Evolutionary conservation across 2,888 invertebrate species (phyloP).

Genomic region (Drosophila quasianomalipes): DNA sequence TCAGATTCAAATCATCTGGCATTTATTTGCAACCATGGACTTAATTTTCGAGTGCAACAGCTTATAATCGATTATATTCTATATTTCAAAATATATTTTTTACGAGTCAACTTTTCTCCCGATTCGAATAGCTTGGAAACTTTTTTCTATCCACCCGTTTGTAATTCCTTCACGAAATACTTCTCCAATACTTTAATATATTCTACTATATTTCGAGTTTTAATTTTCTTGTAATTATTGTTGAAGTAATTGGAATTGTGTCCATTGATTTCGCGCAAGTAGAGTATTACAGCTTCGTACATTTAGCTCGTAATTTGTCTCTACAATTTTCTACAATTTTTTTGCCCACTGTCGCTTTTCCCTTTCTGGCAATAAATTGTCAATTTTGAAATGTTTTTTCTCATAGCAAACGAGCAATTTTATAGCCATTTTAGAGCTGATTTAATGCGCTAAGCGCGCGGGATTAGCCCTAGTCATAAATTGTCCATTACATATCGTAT

Average conservation of each 20-base stretch:
- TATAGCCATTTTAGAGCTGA: constrained; percentile 76
- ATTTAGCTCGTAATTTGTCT: neutral
- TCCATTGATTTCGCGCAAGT: neutral
- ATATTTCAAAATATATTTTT: neutral
- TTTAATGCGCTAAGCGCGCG: constrained; percentile 73
- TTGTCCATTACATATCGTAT: constrained; percentile 43
- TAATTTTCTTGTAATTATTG: neutral
- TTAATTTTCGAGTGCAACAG: neutral
- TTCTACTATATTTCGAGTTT: neutral
- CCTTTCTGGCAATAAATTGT: constrained; percentile 67
- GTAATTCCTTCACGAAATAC: neutral
- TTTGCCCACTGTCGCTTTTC: constrained; percentile 2
- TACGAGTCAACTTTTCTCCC: neutral
- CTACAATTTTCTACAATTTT: neutral
- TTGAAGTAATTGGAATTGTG: neutral
- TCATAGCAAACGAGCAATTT: constrained; percentile 60
- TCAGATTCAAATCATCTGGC: neutral
- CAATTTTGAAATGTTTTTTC: constrained; percentile 73
- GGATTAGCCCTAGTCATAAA: constrained; percentile 71
- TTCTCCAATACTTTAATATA: neutral
- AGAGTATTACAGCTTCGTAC: neutral
- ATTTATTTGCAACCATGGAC: constrained; percentile 6
- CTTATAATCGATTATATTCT: neutral
- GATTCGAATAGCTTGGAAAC: neutral
- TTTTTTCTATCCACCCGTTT: neutral